Base-by-base conservation (phyloP, 2,797 vertebrate genomes). In the Gymnodraco acuticeps region DNA sequence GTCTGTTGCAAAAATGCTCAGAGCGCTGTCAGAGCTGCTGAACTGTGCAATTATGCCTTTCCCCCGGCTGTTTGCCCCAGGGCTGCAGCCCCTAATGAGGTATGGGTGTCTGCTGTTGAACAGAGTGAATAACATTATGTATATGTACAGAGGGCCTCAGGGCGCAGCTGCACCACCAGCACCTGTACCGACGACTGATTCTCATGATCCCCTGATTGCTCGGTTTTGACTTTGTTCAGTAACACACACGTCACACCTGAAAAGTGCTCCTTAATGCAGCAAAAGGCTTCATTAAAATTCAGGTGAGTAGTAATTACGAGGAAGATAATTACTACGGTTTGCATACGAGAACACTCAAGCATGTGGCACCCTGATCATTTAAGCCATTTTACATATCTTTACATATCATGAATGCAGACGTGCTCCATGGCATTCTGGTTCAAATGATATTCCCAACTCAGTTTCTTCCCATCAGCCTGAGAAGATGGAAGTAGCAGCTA, bases 1-100 rank as follows among this genome's bases (percentile, higher is more conserved):
- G 68, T 69, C 79, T 72, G 63, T 59, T 83, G 80, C 78, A 82
- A 82, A 27, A 90, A 78, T 3, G 78, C 90, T 83, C n/a, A 20
- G 54, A 89, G 88, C 73, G 45, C 87, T 84, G 85, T 91, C 90
- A 89, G 75, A 54, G 84, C 83, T 87, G 88, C 86, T 87, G 89
- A 91, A 90, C 86, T 86, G 78, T 80, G 86, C 91, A 90, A 92
- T 92, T 89, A 89, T 74, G 65, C 47, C 80, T 82, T 73, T 64
- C 67, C 1, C 86, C 90, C 85, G 69, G 77, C 77, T 81, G 84
- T 68, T 31, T 55, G 89, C 92, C 92, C 73, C 20, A 3, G 86
- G 91, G 81, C 83, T 83, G 81, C 62, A 79, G 75, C 14, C 74
- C 73, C 85, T 93, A 93, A 93, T 92, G 91, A 93, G 88, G 80